phyloP scores from a whole-genome alignment of 2,888 invertebrate species.

The Stegana nigrithorax region DNA sequence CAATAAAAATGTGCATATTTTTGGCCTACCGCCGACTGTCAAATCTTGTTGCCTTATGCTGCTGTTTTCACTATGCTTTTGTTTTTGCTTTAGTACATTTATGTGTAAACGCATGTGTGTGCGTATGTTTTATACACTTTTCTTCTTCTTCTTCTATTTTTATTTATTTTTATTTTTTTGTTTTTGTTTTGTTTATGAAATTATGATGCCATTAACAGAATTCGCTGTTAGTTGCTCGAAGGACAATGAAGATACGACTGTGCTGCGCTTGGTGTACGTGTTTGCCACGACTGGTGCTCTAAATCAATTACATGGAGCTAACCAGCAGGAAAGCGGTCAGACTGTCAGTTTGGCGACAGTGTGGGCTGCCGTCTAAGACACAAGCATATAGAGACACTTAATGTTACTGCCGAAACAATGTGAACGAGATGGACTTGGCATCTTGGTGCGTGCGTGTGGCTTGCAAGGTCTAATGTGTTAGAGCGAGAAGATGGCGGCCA shows the following conservation, averaged over 20 bases:
- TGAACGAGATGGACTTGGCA: too few relatives aligned
- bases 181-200: slow-evolving; percentile 1
- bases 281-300: background rate
- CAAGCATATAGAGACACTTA: background rate
- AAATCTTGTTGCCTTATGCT: background rate
- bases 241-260: background rate
- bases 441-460: too few relatives aligned
- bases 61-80: too few relatives aligned
- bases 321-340: background rate
- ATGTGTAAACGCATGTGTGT: too few relatives aligned
- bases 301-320: background rate
- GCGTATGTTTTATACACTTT: background rate
- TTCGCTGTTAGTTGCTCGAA: background rate
- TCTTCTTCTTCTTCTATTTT: background rate
- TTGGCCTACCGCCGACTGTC: background rate
- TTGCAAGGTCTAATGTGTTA: background rate
- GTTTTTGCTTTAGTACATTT: too few relatives aligned
- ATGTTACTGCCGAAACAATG: background rate
- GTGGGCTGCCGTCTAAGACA: background rate
- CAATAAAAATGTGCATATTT: slow-evolving; percentile 8
- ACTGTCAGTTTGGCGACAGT: background rate
- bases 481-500: background rate
- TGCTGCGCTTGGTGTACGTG: background rate
- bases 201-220: slow-evolving; percentile 7
- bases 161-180: background rate